Percentiles rank a stretch among this genome's conserved stretches.
phyloP scores from a whole-genome alignment of 2,888 invertebrate species.

The Auanema sp. region DNA sequence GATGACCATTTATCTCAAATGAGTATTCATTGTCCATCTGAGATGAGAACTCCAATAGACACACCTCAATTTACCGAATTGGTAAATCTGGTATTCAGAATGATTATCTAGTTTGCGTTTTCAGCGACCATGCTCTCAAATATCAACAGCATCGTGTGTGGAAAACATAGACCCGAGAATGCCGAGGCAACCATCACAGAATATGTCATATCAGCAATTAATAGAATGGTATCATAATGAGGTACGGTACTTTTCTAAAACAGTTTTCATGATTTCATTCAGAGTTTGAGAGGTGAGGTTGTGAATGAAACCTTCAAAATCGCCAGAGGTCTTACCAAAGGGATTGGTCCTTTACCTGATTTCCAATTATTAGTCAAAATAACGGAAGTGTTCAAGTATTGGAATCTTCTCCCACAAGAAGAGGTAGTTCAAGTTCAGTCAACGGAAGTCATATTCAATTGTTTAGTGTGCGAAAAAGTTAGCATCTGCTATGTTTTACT shows the following conservation, averaged over 20 bases:
- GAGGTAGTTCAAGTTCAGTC: neutral
- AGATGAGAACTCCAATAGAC: neutral
- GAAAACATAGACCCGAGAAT: neutral
- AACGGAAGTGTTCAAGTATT: neutral
- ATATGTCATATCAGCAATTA: neutral
- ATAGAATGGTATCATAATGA: neutral
- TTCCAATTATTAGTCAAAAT: neutral
- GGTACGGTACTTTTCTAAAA: too few relatives aligned
- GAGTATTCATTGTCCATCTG: neutral
- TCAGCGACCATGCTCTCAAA: conserved; percentile 1
- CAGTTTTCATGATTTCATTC: neutral
- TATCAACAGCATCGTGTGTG: conserved; percentile 1
- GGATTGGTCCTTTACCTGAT: neutral
- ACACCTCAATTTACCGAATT: neutral
- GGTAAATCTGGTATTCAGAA: neutral
- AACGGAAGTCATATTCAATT: neutral
- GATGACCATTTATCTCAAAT: neutral
- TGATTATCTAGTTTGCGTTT: neutral
- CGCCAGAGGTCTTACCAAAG: neutral
- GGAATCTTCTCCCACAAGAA: neutral
- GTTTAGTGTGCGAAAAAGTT: neutral
- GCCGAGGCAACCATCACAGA: neutral
- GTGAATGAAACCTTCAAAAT: conserved; percentile 2
- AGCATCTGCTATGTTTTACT: neutral
- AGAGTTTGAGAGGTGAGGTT: neutral